Evolutionary conservation across 2,888 invertebrate genomes (phyloP).

Genomic region (Lasioglossum leucozonium): DNA sequence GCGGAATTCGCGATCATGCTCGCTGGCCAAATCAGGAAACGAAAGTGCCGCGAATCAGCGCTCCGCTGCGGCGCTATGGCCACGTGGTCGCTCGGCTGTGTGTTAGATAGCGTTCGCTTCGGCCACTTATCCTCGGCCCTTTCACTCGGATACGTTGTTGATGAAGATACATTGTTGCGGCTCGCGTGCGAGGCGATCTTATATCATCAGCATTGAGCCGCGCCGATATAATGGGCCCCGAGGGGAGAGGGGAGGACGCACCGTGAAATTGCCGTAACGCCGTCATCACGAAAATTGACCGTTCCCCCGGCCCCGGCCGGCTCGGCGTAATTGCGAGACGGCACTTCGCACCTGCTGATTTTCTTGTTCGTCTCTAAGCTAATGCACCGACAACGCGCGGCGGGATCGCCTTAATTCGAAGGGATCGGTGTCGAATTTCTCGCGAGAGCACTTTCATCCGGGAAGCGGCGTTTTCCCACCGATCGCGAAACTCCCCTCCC

Average conservation of each 20-base stretch:
- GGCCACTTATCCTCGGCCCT: slow-evolving; percentile 22
- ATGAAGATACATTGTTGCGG: slow-evolving; percentile 34
- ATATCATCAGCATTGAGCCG: slow-evolving; percentile 51
- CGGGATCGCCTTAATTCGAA: neutral
- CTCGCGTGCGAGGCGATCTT: slow-evolving; percentile 47
- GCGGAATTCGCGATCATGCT: neutral
- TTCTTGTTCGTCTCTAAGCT: slow-evolving; percentile 2
- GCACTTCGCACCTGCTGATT: slow-evolving; percentile 31
- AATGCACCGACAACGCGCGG: neutral
- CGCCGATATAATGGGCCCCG: slow-evolving; percentile 27
- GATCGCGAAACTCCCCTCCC: neutral
- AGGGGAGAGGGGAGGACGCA: too few species aligned
- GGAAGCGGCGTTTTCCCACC: neutral
- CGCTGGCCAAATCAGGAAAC: neutral
- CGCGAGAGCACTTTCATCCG: slow-evolving; percentile 6
- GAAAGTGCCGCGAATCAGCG: neutral
- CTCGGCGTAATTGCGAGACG: slow-evolving; percentile 39
- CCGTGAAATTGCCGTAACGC: slow-evolving; percentile 22
- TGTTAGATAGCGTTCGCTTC: slow-evolving; percentile 4
- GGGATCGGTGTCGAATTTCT: neutral
- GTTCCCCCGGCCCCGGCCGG: slow-evolving; percentile 10
- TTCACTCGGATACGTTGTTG: slow-evolving; percentile 16
- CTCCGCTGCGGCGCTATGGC: neutral
- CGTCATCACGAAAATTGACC: slow-evolving; percentile 52
- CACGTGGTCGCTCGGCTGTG: too few species aligned